phyloP scores from a whole-genome alignment of 1,140 invertebrate species.

The Euura lappo region DNA sequence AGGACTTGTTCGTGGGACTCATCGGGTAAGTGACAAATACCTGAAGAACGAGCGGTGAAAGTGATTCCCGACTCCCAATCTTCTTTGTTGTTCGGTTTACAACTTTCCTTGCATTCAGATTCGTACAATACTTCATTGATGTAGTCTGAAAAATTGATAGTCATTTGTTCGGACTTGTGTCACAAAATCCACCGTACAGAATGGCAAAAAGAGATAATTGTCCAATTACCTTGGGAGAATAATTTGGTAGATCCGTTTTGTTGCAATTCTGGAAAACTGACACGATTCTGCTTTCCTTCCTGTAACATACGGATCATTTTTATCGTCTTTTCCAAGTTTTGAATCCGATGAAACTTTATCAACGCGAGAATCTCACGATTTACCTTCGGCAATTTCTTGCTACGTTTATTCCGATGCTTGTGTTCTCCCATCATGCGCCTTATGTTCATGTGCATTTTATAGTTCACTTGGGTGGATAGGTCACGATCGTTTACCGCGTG shows the following conservation, averaged over 20 bases:
- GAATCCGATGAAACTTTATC: too few relatives aligned
- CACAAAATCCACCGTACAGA: constrained; percentile 1
- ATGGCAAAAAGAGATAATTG: constrained; percentile 36
- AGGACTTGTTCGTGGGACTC: too few relatives aligned
- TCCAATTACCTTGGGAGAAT: constrained; percentile 82
- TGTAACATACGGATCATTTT: constrained; percentile 46
- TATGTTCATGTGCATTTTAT: constrained; percentile 91
- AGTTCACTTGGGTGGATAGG: constrained; percentile 84
- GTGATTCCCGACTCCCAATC: constrained; percentile 86
- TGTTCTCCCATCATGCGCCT: constrained; percentile 83
- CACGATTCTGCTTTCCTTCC: constrained; percentile 84
- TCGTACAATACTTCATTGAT: constrained; percentile 81
- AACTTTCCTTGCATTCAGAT: constrained; percentile 63
- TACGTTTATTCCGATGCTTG: constrained; percentile 80
- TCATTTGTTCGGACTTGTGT: background rate
- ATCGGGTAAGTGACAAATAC: constrained; percentile 48
- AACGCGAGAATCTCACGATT: too few relatives aligned
- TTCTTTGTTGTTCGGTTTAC: constrained; percentile 65
- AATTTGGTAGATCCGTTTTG: constrained; percentile 81
- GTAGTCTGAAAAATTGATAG: constrained; percentile 68
- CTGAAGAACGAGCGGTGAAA: constrained; percentile 82
- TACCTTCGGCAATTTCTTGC: constrained; percentile 69
- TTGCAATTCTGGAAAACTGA: constrained; percentile 85
- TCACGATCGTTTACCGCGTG: constrained; percentile 89
- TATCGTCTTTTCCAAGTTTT: too few relatives aligned